These are phyloP conservation scores for Agelastica alni DNA, from an alignment of 2,888 invertebrate species.

Conservation along the genomic window DNA sequence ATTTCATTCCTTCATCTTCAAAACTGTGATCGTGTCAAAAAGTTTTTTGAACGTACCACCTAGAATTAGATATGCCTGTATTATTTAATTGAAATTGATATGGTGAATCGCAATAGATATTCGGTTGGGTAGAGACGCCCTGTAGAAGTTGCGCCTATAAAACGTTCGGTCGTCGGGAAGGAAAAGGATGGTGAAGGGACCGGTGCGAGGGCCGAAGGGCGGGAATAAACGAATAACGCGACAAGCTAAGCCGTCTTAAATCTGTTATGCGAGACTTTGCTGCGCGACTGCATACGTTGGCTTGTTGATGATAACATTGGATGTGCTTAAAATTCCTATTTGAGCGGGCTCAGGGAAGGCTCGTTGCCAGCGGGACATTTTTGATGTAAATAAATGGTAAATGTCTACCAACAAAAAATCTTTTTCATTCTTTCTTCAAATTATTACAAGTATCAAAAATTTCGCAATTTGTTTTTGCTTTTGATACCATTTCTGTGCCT, in stretches of 20 bases:
- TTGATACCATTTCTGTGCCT: too few species aligned
- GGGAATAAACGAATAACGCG: slow-evolving; percentile 10
- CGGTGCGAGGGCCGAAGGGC: slow-evolving; percentile 7
- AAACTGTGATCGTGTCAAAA: too few species aligned
- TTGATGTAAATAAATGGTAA: too few species aligned
- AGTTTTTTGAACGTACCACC: too few species aligned
- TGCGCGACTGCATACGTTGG: slow-evolving; percentile 29
- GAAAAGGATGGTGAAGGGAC: neutral
- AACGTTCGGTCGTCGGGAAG: neutral
- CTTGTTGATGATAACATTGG: slow-evolving; percentile 15
- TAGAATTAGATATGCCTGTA: too few species aligned
- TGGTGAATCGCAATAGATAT: too few species aligned
- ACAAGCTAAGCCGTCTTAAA: slow-evolving; percentile 6
- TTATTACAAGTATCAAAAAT: too few species aligned
- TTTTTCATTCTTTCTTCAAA: too few species aligned
- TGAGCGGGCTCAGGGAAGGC: slow-evolving; percentile 28
- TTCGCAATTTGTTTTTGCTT: too few species aligned
- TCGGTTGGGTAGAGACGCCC: neutral
- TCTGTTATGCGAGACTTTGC: slow-evolving; percentile 8
- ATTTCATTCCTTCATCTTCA: too few species aligned
- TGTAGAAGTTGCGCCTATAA: slow-evolving; percentile 5
- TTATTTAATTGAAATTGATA: too few species aligned
- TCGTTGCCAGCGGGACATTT: too few species aligned
- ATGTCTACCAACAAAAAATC: neutral
- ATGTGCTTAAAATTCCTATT: slow-evolving; percentile 35